Percentiles rank a stretch among this genome's conserved stretches.
Evolutionary conservation across 2,888 invertebrate genomes (phyloP).

Genomic region (Macropis europaea): DNA sequence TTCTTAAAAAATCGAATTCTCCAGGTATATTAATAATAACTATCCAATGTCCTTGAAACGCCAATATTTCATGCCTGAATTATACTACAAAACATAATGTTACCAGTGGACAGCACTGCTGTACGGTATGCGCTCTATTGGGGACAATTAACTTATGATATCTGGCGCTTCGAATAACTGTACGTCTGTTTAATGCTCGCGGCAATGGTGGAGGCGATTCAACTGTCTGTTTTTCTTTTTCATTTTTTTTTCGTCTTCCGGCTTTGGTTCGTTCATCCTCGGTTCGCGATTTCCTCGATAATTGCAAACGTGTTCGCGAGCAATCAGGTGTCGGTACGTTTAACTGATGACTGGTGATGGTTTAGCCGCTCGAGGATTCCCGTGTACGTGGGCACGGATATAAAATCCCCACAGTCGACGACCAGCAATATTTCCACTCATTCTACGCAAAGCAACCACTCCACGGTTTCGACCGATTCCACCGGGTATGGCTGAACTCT

Average conservation of each 20-base stretch:
- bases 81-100: no score
- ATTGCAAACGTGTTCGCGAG: neutral
- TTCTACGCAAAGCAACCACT: slow-evolving; percentile 79
- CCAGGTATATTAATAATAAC: no score
- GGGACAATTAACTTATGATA: no score
- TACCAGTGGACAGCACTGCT: no score
- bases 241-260: neutral
- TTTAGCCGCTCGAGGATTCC: slow-evolving; percentile 87
- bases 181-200: slow-evolving; percentile 27
- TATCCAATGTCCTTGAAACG: no score
- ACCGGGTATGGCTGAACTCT: slow-evolving; percentile 74
- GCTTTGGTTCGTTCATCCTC: neutral
- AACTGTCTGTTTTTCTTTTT: neutral
- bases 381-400: slow-evolving; percentile 85
- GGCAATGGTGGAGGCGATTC: slow-evolving; percentile 19
- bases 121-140: no score
- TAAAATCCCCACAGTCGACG: slow-evolving; percentile 82
- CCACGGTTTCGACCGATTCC: slow-evolving; percentile 78
- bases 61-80: no score
- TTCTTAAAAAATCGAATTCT: no score
- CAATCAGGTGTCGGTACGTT: neutral
- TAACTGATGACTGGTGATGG: slow-evolving; percentile 79
- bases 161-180: neutral
- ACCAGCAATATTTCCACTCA: slow-evolving; percentile 79
- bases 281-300: neutral